A percentile compares a stretch with the other conserved stretches of the same genome.
Conservation (phyloP, 2,888 invertebrate genomes). For the Emmelina monodactyla region DNA sequence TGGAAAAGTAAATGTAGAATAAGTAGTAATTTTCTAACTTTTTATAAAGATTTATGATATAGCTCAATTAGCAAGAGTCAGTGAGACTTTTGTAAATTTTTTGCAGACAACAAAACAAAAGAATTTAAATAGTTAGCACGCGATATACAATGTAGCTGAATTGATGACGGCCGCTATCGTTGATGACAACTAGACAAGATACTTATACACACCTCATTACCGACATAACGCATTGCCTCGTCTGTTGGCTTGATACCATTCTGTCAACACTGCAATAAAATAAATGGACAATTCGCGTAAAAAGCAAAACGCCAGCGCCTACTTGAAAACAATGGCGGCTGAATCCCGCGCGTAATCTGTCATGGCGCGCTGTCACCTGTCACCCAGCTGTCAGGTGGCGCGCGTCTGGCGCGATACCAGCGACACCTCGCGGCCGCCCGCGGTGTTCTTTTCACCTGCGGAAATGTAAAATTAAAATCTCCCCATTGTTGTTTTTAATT, state of each 20-base stretch:
- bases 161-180: too few species aligned
- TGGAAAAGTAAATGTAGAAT: too few species aligned
- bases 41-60: too few species aligned
- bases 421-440: conserved; percentile 26
- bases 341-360: conserved; percentile 45
- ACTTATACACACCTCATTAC: neutral
- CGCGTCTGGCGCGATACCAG: conserved; percentile 24
- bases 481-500: conserved; percentile 2
- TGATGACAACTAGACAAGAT: neutral
- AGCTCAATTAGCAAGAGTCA: too few species aligned
- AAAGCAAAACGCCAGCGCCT: conserved; percentile 29
- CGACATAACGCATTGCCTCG: neutral
- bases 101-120: too few species aligned
- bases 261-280: neutral
- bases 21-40: too few species aligned
- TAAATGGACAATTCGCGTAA: conserved; percentile 8
- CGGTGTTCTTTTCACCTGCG: conserved; percentile 28
- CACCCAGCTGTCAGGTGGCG: conserved; percentile 38
- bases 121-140: too few species aligned
- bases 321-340: conserved; percentile 23
- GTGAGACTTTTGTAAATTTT: too few species aligned
- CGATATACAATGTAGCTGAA: too few species aligned
- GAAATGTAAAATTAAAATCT: conserved; percentile 17
- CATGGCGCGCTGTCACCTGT: conserved; percentile 43
- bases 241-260: neutral